A percentile compares a stretch with the other conserved stretches of the same genome.
phyloP scores from a whole-genome alignment of 2,888 invertebrate genomes.

The Clanis bilineata region DNA sequence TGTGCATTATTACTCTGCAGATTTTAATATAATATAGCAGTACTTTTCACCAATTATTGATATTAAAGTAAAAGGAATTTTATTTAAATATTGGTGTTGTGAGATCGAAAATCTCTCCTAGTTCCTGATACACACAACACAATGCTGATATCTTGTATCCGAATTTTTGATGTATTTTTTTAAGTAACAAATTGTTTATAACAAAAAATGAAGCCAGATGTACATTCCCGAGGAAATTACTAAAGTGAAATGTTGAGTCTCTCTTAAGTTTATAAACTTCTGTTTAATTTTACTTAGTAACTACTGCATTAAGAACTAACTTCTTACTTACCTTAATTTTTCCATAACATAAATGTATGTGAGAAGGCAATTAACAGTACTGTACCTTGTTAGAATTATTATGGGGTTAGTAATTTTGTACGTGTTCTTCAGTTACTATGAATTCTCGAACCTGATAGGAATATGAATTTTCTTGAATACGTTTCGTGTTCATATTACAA shows the following conservation, averaged over 20 bases:
- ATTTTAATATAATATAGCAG: not conserved
- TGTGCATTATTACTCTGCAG: not conserved
- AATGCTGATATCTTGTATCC: no score
- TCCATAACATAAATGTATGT: constrained; percentile 46
- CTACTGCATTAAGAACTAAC: constrained; percentile 42
- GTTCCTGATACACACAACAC: no score
- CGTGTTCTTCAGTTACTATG: constrained; percentile 39
- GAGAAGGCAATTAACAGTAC: constrained; percentile 65
- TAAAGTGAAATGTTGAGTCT: no score
- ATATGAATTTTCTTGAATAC: not conserved
- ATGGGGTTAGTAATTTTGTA: constrained; percentile 55
- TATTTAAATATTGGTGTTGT: no score
- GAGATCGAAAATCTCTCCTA: no score
- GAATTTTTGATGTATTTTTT: no score
- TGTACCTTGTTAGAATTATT: constrained; percentile 62
- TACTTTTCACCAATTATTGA: not conserved
- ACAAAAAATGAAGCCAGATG: no score
- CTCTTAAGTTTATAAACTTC: not conserved
- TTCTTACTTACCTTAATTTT: constrained; percentile 51
- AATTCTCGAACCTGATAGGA: constrained; percentile 26
- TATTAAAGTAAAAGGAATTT: no score
- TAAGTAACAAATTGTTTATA: no score
- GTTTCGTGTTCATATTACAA: not conserved
- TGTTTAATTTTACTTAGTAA: not conserved
- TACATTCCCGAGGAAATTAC: no score